A percentile compares a stretch with the other conserved stretches of the same genome.
Evolutionary conservation across 2,797 vertebrate species (phyloP).

Genomic region (Dicrostonyx torquatus): DNA sequence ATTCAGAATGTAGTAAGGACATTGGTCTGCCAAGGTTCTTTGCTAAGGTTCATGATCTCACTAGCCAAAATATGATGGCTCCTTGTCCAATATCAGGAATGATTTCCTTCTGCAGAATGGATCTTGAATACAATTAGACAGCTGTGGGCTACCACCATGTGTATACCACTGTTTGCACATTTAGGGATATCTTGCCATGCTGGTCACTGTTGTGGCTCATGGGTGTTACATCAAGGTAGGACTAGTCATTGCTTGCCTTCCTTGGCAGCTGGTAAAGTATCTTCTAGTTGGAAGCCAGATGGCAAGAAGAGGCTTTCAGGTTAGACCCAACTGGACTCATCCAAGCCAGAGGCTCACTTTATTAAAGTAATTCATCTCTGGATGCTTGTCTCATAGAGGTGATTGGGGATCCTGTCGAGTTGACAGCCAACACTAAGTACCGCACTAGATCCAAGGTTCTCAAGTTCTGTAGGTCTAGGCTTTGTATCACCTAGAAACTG

Average conservation of each 20-base stretch:
- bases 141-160: no score
- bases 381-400: background rate
- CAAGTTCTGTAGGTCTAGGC: background rate
- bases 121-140: background rate
- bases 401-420: background rate
- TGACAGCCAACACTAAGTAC: background rate
- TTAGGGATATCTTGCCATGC: background rate
- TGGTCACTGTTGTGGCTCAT: background rate
- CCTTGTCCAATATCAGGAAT: background rate
- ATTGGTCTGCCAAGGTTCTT: background rate
- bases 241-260: no score
- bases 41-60: background rate
- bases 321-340: background rate
- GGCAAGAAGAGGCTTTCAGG: background rate
- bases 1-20: background rate
- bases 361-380: background rate
- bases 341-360: background rate
- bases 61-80: background rate
- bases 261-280: background rate
- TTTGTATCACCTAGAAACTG: background rate
- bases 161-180: background rate
- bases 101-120: background rate
- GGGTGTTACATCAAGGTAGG: background rate
- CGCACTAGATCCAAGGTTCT: background rate
- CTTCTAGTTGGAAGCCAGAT: background rate